Base-by-base conservation (phyloP, 2,797 vertebrate species). In the Manis javanica region DNA sequence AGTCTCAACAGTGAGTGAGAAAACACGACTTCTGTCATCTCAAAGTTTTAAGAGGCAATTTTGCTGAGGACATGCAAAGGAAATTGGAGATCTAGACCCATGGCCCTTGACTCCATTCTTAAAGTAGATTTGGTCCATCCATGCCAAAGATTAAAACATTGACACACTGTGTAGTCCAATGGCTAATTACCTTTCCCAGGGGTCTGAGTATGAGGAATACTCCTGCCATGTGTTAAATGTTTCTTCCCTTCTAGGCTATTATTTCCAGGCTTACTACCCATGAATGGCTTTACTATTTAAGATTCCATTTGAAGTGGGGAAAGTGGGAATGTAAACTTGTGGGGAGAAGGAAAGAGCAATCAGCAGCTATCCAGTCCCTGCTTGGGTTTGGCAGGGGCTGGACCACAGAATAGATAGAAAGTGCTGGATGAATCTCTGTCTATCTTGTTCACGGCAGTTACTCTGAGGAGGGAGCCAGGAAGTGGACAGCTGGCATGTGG, bases 211-310 rank as follows among this genome's bases (percentile, higher is more conserved):
- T 79, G 74, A 23, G 37, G 34, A 19, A 46, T 46, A 68, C 53
- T 71, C 90, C 57, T 46, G 55, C 37, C 59, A 34, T 37, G 2
- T 57, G 23, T 59, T 59, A 59, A 46, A 49, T 31, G 0, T 77
- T 81, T 34, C 18, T 66, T 13, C 46, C 68, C 10, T 83, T 79
- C 46, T 83, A 46, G 29, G 66, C 63, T 42, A 24, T 74, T 83
- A 59, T 82, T 88, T 75, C 63, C 42, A 77, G n/a, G 49, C 12
- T 77, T 57, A 49, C 37, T 59, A 82, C 68, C 53, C 88, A 57
- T 83, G 77, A 82, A 77, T 83, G 63, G 29, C 29, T 81, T 91
- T 78, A 39, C 55, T 90, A 71, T 94, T 82, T 94, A 83, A 61
- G 46, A 74, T 72, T 93, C 51, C 51, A 46, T 2, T 31, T 87